These are phyloP conservation scores for Myotis davidii DNA, from an alignment of 2,113 vertebrate genomes.

Conservation along the genomic window DNA sequence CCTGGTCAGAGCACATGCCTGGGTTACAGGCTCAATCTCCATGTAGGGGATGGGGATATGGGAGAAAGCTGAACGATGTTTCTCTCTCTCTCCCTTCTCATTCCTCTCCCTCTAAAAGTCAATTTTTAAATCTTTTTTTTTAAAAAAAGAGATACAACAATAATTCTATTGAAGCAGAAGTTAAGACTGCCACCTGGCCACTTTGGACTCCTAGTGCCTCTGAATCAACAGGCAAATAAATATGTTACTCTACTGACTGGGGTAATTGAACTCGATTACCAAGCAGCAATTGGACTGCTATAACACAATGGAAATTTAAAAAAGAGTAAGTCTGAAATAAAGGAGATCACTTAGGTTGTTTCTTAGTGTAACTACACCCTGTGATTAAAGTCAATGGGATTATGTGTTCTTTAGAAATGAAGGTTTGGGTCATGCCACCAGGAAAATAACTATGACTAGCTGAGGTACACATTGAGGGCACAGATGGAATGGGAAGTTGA, in stretches of 20 bases:
- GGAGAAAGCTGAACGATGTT: background rate
- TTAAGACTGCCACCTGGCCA: background rate
- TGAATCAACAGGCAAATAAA: background rate
- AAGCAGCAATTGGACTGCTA: background rate
- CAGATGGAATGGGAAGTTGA: background rate
- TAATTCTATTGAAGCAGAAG: background rate
- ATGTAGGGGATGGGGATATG: background rate
- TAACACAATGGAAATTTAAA: background rate
- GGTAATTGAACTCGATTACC: background rate
- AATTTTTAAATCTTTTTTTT: too few relatives aligned
- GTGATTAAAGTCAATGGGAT: background rate
- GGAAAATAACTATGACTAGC: background rate
- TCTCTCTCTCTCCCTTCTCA: background rate
- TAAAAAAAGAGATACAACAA: background rate
- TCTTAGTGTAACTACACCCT: background rate
- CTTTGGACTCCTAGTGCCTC: background rate
- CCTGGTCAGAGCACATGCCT: too few relatives aligned
- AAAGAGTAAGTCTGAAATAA: background rate
- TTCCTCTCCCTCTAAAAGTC: background rate
- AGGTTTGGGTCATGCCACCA: background rate
- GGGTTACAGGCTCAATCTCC: background rate
- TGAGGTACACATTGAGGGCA: background rate
- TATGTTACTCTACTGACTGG: background rate
- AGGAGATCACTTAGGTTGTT: background rate
- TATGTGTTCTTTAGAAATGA: background rate